A percentile compares a stretch with the other conserved stretches of the same genome.
Conservation (phyloP, 2,888 invertebrate genomes). For the Hirtodrosophila histrioides region DNA sequence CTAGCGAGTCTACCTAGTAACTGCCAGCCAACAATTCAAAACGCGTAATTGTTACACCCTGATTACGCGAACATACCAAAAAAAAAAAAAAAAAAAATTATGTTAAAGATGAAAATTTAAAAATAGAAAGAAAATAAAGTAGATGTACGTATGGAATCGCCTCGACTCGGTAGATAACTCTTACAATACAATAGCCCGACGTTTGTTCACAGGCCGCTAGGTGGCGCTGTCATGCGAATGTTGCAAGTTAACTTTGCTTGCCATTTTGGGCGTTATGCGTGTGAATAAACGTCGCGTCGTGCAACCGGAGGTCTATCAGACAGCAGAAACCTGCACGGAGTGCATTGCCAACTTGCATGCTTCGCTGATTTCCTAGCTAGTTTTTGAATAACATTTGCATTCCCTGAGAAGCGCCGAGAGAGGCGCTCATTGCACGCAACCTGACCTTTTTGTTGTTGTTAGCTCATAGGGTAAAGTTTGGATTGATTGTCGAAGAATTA, state of each 20-base stretch:
- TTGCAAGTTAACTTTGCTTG: constrained; percentile 46
- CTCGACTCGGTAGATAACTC: constrained; percentile 20
- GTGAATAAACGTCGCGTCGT: constrained; percentile 37
- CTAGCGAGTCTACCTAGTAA: constrained; percentile 30
- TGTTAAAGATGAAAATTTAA: constrained; percentile 33
- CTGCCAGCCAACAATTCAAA: constrained; percentile 67
- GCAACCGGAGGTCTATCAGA: background rate
- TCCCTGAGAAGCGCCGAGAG: constrained; percentile 28
- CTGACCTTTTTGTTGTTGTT: constrained; percentile 40
- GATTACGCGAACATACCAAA: constrained; percentile 77
- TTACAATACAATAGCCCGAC: constrained; percentile 35
- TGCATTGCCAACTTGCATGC: constrained; percentile 51
- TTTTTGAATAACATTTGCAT: constrained; percentile 44
- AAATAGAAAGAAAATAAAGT: background rate
- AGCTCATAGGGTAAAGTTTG: constrained; percentile 9
- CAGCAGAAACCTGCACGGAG: constrained; percentile 9
- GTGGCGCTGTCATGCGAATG: constrained; percentile 53
- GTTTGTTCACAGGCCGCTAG: constrained; percentile 46
- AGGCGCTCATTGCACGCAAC: constrained; percentile 27
- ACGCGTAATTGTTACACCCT: constrained; percentile 83
- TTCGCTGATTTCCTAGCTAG: constrained; percentile 51
- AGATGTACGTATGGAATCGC: constrained; percentile 5
- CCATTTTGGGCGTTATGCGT: constrained; percentile 65
- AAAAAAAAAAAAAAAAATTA: constrained; percentile 24
- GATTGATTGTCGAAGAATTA: constrained; percentile 4